Conservation (phyloP, 2,113 vertebrate genomes). For the Malurus cyaneus region DNA sequence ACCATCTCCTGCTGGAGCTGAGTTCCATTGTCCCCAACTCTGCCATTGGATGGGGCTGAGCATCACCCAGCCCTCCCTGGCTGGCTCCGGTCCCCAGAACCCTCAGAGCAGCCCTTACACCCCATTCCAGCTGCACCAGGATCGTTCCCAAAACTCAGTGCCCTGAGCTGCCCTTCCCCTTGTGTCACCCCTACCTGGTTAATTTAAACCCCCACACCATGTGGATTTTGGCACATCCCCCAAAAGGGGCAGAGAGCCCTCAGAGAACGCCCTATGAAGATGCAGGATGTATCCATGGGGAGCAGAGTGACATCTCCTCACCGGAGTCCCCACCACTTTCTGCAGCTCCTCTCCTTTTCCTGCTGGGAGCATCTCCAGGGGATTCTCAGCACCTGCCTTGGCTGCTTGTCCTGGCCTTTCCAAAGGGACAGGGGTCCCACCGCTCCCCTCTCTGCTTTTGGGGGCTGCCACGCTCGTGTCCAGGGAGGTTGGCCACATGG, state of each 20-base stretch:
- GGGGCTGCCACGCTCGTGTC: rapidly evolving
- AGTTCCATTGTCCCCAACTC: rapidly evolving
- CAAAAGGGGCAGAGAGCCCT: neutral
- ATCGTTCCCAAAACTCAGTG: neutral
- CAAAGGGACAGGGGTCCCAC: neutral
- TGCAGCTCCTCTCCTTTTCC: neutral
- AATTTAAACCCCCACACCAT: neutral
- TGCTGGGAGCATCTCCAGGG: neutral
- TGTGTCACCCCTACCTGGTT: neutral
- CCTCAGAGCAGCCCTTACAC: neutral
- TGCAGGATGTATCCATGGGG: neutral
- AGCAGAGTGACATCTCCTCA: neutral
- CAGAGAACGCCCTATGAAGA: neutral
- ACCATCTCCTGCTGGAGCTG: neutral
- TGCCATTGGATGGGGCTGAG: neutral
- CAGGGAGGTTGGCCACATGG: neutral
- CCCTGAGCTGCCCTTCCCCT: neutral
- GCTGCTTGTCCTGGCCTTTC: neutral
- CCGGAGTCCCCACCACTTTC: neutral
- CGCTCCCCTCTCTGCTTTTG: neutral
- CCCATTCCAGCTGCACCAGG: neutral
- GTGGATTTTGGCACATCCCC: neutral
- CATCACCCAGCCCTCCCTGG: neutral
- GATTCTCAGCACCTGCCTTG: neutral
- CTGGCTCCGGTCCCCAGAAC: neutral